Base-by-base conservation (phyloP, 2,888 invertebrate genomes). In the Operophtera brumata region DNA sequence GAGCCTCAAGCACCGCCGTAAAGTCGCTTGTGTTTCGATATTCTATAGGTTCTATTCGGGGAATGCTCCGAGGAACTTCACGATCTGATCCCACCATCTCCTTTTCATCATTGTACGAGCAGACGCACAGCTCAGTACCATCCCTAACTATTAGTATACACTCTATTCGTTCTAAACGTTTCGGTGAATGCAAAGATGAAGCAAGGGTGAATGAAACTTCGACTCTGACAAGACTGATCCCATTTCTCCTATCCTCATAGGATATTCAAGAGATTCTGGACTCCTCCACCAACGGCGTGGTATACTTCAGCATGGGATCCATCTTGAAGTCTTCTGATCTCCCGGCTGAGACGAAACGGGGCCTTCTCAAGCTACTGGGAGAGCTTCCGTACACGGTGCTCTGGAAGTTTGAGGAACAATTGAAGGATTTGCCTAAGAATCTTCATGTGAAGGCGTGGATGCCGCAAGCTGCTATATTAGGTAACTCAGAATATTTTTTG, bases 401-500 rank as follows among this genome's bases (percentile, higher is more conserved):
- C 6, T 91, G 91, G 91, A 91, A 91, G 66, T 91, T 85, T 52
- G 91, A 91, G 54, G 79, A 77, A 5, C 57, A 77, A 0, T 44
- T 89, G 1, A 65, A 75, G 0, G 75, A 71, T 4, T 62, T 84
- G 20, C 87, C 91, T 0, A 69, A 75, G 41, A 90, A 91, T 48
- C 77, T 92, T 0, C 83, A 86, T 51, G 67, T 90, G 0, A 70
- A 76, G 12, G 66, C 84, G 0, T 92, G 92, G 92, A 70, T 91
- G 66, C 91, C 92, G 0, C 92, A 92, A 61, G 70, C 86, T 12
- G 89, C 91, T 61, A 77, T 92, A 34, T 71, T 92, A 8, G 87
- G 91, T 91, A 57, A 62, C 66, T 7, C 6, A 20, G 20, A 2
- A n/a, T n/a, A n/a, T n/a, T n/a, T n/a, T n/a, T n/a, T n/a, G n/a